A percentile compares a stretch with the other conserved stretches of the same genome.
These are phyloP conservation scores for Parazoanthus swiftii DNA, from an alignment of 92 coral and sea anemone genomes.

Conservation along the genomic window DNA sequence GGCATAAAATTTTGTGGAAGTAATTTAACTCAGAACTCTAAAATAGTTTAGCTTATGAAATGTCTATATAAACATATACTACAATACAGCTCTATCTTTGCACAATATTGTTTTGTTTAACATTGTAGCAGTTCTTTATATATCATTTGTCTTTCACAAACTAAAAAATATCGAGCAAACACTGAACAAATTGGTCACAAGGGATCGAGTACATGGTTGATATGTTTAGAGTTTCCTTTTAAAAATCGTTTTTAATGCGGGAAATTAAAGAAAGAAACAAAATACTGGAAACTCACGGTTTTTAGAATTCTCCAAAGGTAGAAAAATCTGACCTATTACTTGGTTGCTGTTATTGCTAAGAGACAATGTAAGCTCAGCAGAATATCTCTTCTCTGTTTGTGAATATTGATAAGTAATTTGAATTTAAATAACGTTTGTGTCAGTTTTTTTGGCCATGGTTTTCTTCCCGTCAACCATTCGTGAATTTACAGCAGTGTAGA, in stretches of 20 bases:
- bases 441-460: not conserved
- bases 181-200: not conserved
- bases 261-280: not conserved
- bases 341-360: not conserved
- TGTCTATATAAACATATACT: no score
- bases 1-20: not conserved
- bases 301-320: not conserved
- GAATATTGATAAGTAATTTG: constrained; percentile 16
- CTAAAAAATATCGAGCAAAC: not conserved
- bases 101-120: not conserved
- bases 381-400: constrained; percentile 1
- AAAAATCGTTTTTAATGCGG: no score
- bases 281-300: not conserved
- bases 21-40: not conserved
- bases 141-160: not conserved
- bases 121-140: not conserved
- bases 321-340: not conserved
- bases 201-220: not conserved
- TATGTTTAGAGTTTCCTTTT: no score
- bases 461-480: not conserved
- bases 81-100: not conserved
- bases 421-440: not conserved
- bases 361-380: constrained; percentile 3
- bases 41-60: no score
- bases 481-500: not conserved